Evolutionary conservation across 2,888 invertebrate genomes (phyloP).

Genomic region (Tipula lateralis): DNA sequence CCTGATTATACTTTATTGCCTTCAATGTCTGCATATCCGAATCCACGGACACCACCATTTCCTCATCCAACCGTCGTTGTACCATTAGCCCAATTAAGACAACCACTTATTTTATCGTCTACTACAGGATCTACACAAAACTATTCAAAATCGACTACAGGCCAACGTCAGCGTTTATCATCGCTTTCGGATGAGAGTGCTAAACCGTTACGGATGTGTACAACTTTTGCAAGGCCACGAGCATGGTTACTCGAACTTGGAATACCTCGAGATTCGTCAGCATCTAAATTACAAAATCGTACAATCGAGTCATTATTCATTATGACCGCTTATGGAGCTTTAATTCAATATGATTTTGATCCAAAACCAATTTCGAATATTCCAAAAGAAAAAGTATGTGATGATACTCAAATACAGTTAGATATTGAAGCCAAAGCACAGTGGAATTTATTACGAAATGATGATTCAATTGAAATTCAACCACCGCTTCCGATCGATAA

Average conservation of each 20-base stretch:
- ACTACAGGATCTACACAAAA: slow-evolving; percentile 36
- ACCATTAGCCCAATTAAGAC: slow-evolving; percentile 83
- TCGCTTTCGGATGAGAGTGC: slow-evolving; percentile 66
- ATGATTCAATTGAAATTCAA: slow-evolving; percentile 60
- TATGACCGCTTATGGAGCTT: slow-evolving; percentile 80
- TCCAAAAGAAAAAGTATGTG: slow-evolving; percentile 78
- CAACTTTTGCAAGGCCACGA: slow-evolving; percentile 70
- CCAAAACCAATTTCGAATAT: slow-evolving; percentile 64
- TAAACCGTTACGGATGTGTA: slow-evolving; percentile 69
- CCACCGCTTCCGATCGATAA: slow-evolving; percentile 71
- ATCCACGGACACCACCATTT: slow-evolving; percentile 87
- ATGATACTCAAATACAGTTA: slow-evolving; percentile 81
- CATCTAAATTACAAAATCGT: slow-evolving; percentile 51
- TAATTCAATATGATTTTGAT: slow-evolving; percentile 84
- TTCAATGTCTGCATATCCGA: slow-evolving; percentile 63
- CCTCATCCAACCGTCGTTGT: slow-evolving; percentile 75
- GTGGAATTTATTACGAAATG: slow-evolving; percentile 73
- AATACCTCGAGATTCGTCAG: slow-evolving; percentile 47
- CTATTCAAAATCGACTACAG: not conserved
- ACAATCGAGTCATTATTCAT: slow-evolving; percentile 82
- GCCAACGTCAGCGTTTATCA: slow-evolving; percentile 60
- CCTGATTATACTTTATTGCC: slow-evolving; percentile 48
- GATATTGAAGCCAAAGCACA: slow-evolving; percentile 81
- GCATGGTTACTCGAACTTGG: slow-evolving; percentile 61
- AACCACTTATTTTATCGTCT: slow-evolving; percentile 51